phyloP scores from a whole-genome alignment of 2,797 vertebrate genomes.

The Pseudopleuronectes americanus region DNA sequence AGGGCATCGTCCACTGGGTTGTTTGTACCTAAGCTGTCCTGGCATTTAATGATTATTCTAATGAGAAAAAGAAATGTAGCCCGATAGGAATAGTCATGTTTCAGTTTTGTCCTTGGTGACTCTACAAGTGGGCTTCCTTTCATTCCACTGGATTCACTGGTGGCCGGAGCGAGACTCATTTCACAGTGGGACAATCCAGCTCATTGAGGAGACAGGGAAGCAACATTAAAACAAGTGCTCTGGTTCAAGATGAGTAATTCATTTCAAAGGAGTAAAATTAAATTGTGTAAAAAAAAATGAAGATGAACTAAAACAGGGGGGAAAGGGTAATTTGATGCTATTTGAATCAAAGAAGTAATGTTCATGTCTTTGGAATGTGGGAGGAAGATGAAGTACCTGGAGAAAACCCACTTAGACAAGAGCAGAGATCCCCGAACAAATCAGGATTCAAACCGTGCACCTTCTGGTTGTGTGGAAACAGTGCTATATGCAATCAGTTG shows the following conservation, averaged over 20 bases:
- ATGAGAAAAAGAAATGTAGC: constrained; percentile 58
- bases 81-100: constrained; percentile 37
- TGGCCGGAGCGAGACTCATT: constrained; percentile 23
- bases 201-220: too few relatives aligned
- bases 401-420: too few relatives aligned
- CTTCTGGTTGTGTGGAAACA: too few relatives aligned
- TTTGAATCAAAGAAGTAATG: too few relatives aligned
- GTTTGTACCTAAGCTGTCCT: constrained; percentile 54
- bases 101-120: constrained; percentile 39
- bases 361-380: too few relatives aligned
- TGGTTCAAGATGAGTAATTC: too few relatives aligned
- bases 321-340: not conserved
- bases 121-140: constrained; percentile 29
- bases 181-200: constrained; percentile 16
- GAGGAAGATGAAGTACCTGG: too few relatives aligned
- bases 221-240: too few relatives aligned
- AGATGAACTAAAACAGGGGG: constrained; percentile 18
- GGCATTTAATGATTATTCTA: constrained; percentile 67
- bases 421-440: too few relatives aligned
- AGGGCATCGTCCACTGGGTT: constrained; percentile 56
- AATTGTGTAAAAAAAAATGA: not conserved
- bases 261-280: too few relatives aligned
- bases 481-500: too few relatives aligned
- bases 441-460: too few relatives aligned
- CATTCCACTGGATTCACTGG: constrained; percentile 13